Evolutionary conservation across 2,113 vertebrate species (phyloP), one percentile per base, ranked within the genome.

Genomic region (Ophthalmolycus amberensis): DNA sequence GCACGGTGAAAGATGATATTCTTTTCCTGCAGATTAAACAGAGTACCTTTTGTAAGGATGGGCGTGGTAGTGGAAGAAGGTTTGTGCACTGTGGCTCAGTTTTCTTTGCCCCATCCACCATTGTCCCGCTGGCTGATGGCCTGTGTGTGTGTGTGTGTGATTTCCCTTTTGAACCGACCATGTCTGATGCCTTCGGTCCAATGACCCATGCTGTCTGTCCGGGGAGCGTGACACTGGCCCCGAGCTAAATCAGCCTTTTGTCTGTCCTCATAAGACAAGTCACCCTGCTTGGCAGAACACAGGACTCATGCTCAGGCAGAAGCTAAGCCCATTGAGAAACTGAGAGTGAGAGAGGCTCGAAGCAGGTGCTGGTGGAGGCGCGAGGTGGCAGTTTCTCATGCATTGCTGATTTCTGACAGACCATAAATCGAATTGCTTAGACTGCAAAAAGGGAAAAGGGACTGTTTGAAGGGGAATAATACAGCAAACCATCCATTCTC

Each of bases 151-250:
- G 82, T 80, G 77, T 25, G 82, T 80, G 77, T 80, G 75, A 84
- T 88, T 76, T 70, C 72, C 85, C 77, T 83, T 91, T 89, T 91
- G 86, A 91, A 89, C 85, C 44, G 3, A 87, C 83, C 73, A 37
- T 75, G 87, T 88, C 90, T 90, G 90, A 91, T 86, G 84, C 85
- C 85, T 92, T 87, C 44, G 52, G 79, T 59, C 87, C 90, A 93
- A 2, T 92, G 92, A 91, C 83, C 93, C 91, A 27, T 93, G 89
- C 77, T 84, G 84, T 90, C 75, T 91, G 90, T 90, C 84, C 82
- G 67, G 77, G 80, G 79, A 92, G 90, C 60, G 76, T 73, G 85
- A 86, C 85, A 89, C 79, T 71, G 63, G 89, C 88, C 87, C 77
- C 78, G 20, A 87, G 89, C 90, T 76, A 90, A 87, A 85, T 80